A percentile compares a stretch with the other conserved stretches of the same genome.
Conservation (phyloP, 2,113 vertebrate species). For the Acrocephalus arundinaceus region DNA sequence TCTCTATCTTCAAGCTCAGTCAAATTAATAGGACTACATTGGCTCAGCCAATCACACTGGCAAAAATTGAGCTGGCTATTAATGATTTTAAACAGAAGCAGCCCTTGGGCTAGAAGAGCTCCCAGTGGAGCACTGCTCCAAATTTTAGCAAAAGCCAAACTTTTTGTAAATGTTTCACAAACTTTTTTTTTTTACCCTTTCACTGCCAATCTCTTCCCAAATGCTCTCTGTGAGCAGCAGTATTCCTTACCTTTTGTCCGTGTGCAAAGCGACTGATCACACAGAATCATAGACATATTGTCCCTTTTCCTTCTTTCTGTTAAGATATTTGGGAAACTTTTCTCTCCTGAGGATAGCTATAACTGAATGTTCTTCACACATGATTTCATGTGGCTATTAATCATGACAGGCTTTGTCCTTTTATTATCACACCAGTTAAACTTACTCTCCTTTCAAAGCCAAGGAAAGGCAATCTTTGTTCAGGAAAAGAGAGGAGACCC, state of each 20-base stretch:
- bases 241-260: neutral
- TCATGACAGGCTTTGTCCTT: neutral
- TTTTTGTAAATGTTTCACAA: neutral
- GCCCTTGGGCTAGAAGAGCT: neutral
- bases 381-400: conserved; percentile 4
- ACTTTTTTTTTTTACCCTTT: neutral
- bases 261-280: neutral
- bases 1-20: neutral
- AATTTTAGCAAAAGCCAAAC: neutral
- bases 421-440: neutral
- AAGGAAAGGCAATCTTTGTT: neutral
- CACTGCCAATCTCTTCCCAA: neutral
- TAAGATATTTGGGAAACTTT: neutral
- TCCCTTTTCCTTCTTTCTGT: neutral
- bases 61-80: neutral
- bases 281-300: neutral
- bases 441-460: neutral
- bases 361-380: neutral
- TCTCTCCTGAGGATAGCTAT: neutral
- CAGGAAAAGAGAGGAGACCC: neutral
- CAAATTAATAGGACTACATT: conserved; percentile 29
- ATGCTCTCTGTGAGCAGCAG: neutral
- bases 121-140: neutral
- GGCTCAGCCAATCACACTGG: neutral
- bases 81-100: neutral